A percentile compares a stretch with the other conserved stretches of the same genome.
Conservation (phyloP, 2,113 vertebrate species). For the Sturnus vulgaris region DNA sequence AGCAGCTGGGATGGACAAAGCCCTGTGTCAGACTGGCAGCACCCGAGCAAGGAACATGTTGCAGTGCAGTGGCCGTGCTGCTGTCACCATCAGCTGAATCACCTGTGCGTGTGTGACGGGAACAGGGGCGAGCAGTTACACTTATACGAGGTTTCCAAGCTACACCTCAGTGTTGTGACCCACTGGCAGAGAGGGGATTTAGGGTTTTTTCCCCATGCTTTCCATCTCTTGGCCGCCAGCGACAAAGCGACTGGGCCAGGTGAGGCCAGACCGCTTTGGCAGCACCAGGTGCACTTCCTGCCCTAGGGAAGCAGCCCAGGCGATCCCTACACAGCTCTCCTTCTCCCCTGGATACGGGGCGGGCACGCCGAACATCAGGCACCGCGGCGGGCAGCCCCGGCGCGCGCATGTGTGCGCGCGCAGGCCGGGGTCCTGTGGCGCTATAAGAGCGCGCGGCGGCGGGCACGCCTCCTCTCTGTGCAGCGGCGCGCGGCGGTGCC, state of each 20-base stretch:
- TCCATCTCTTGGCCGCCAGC: neutral
- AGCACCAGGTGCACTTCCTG: neutral
- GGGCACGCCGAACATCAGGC: neutral
- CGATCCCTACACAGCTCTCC: rapidly evolving
- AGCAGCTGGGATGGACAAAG: neutral
- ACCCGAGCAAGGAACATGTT: rapidly evolving
- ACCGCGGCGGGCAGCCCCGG: neutral
- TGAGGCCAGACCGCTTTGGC: rapidly evolving
- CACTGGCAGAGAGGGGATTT: rapidly evolving
- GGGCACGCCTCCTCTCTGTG: neutral
- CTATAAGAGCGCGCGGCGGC: neutral
- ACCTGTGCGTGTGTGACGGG: rapidly evolving
- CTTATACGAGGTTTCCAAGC: rapidly evolving
- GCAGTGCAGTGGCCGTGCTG: rapidly evolving
- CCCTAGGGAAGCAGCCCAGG: neutral
- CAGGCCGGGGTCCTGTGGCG: neutral
- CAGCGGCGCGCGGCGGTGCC: neutral
- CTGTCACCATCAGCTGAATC: rapidly evolving
- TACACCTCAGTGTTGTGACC: no score
- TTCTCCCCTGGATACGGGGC: rapidly evolving
- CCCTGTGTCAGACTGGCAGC: rapidly evolving
- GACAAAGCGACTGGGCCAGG: rapidly evolving
- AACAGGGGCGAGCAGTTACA: rapidly evolving
- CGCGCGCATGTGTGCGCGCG: rapidly evolving
- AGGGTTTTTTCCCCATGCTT: neutral